These are phyloP conservation scores for Kryptopterus vitreolus DNA, from an alignment of 2,797 vertebrate genomes.

Conservation along the genomic window DNA sequence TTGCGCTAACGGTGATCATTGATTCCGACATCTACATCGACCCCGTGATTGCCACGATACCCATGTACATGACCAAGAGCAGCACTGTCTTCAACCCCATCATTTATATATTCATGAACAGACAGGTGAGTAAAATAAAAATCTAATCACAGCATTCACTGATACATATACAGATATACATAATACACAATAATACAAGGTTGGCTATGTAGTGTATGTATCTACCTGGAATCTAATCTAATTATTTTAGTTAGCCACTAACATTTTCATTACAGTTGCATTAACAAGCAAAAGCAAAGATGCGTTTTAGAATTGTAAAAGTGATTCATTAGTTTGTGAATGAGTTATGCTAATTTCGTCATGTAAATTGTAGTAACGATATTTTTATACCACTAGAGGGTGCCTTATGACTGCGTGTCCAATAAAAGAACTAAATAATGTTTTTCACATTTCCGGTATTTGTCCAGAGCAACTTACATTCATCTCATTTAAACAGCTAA, in stretches of 20 bases:
- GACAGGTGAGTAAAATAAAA: conserved; percentile 59
- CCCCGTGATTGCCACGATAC: conserved; percentile 68
- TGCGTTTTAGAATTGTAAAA: too few species aligned
- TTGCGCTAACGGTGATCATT: conserved; percentile 71
- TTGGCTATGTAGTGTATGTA: too few species aligned
- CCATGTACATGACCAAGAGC: conserved; percentile 72
- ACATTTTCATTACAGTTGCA: not conserved
- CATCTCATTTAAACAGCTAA: too few species aligned
- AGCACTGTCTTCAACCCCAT: conserved; percentile 77
- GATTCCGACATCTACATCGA: conserved; percentile 66
- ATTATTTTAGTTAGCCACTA: too few species aligned
- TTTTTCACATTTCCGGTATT: too few species aligned
- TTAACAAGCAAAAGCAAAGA: not conserved
- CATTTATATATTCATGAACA: conserved; percentile 77
- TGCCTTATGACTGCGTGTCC: not conserved
- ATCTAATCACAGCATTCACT: not conserved
- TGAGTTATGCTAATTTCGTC: not conserved
- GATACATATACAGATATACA: too few species aligned
- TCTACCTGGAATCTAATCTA: too few species aligned
- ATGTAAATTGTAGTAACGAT: not conserved
- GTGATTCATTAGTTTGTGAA: not conserved
- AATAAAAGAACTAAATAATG: too few species aligned
- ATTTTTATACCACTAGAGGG: not conserved
- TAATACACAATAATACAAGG: too few species aligned
- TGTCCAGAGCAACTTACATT: too few species aligned